Base-by-base conservation (phyloP, 2,113 vertebrate species). In the Cygnus atratus region DNA sequence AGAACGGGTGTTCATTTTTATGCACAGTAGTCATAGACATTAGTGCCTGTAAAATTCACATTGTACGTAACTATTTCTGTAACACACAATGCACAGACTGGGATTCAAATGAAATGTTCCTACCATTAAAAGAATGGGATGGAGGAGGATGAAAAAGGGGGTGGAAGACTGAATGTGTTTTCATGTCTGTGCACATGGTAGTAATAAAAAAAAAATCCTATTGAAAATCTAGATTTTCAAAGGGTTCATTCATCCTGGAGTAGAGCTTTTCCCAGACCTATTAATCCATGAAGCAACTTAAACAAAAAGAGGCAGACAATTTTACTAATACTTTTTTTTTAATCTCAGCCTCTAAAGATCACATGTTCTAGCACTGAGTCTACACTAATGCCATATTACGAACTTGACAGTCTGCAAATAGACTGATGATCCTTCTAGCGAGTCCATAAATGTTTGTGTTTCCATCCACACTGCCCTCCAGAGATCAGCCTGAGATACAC, bases 381-480 rank as follows among this genome's bases (percentile, higher is more conserved):
- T 68, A 31, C 66, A 25, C 21, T 33, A 46, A 16, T 46, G 66
- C 20, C 21, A n/a, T 21, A 10, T 11, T 24, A 31, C 33, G 31
- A 68, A 68, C 20, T 22, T n/a, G 22, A 24, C 43, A 24, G 24
- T 24, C 21, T 44, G 43, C 66, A n/a, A 46, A 46, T 13, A 66
- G 41, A 41, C 31, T 33, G 65, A 31, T 44, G 65, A 66, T 33
- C 20, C 29, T 65, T 70, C 77, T 57, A 41, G 9, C 57, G 43
- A 84, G 50, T 46, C 71, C 29, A 10, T 57, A 76, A 82, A 62
- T 50, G 66, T 13, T 65, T 88, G 39, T 76, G 54, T 71, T 83
- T 41, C 41, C 10, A 85, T 44, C 44, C 75, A 90, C 44, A 70
- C 83, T 78, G 68, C 76, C 86, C 83, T 95, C 90, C 92, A 90